Percentiles rank a stretch among this genome's conserved stretches.
phyloP scores from a whole-genome alignment of 2,888 invertebrate genomes.

The Melanostoma scalare region DNA sequence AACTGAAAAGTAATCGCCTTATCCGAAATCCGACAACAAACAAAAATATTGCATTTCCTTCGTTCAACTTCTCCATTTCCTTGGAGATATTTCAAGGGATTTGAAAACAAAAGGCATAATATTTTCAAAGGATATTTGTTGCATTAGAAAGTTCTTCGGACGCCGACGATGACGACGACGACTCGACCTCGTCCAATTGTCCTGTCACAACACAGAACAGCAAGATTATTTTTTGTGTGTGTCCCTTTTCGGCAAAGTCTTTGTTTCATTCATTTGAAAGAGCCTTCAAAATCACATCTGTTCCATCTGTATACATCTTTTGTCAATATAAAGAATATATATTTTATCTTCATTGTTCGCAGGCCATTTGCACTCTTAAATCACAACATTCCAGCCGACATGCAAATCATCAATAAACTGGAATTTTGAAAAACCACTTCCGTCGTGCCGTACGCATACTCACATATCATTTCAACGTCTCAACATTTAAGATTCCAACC shows the following conservation, averaged over 20 bases:
- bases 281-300: conserved; percentile 55
- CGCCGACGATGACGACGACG: not conserved
- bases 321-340: conserved; percentile 3
- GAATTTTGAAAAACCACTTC: conserved; percentile 46
- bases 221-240: conserved; percentile 8
- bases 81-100: conserved; percentile 10
- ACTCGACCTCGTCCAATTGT: conserved; percentile 54
- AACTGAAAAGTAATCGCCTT: conserved; percentile 55
- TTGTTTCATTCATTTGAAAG: conserved; percentile 33
- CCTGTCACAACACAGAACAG: conserved; percentile 49
- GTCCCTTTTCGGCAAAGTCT: conserved; percentile 37
- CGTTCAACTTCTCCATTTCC: conserved; percentile 2
- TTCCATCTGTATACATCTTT: conserved; percentile 32
- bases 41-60: conserved; percentile 36
- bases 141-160: conserved; percentile 54
- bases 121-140: conserved; percentile 39
- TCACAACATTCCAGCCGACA: conserved; percentile 41
- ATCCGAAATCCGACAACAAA: conserved; percentile 14
- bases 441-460: conserved; percentile 17
- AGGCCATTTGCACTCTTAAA: conserved; percentile 16
- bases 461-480: not conserved
- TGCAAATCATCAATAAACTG: conserved; percentile 50
- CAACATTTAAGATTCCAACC: conserved; percentile 14
- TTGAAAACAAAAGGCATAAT: conserved; percentile 1
- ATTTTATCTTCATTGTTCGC: conserved; percentile 14